These are phyloP conservation scores for Corynorhinus townsendii DNA, from an alignment of 2,113 vertebrate species.

Conservation along the genomic window DNA sequence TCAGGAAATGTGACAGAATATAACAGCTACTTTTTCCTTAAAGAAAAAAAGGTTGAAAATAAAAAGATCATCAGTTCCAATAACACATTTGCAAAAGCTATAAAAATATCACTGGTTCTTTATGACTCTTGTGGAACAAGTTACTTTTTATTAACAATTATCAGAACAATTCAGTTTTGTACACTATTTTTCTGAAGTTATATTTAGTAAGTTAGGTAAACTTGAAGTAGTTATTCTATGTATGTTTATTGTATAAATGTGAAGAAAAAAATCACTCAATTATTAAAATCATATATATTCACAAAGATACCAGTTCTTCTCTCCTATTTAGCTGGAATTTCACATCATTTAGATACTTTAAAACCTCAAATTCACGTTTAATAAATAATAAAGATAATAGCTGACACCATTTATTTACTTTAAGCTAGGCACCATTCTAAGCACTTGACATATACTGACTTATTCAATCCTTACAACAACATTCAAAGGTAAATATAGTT, in stretches of 20 bases:
- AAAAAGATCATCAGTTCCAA: background rate
- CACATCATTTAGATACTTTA: background rate
- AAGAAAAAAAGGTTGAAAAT: background rate
- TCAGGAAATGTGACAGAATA: constrained; percentile 19
- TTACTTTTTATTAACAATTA: background rate
- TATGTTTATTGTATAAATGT: background rate
- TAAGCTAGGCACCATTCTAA: background rate
- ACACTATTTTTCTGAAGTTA: background rate
- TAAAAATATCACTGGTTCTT: background rate
- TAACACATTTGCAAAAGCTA: background rate
- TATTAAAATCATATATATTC: background rate
- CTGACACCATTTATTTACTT: background rate
- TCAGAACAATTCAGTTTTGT: background rate
- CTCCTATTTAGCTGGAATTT: background rate
- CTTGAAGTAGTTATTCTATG: background rate
- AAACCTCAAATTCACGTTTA: constrained; percentile 9
- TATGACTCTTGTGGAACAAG: background rate
- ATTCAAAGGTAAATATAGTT: background rate
- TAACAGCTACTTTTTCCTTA: background rate
- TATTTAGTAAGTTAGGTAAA: background rate
- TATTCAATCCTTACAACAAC: background rate
- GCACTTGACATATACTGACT: background rate
- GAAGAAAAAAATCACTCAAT: background rate
- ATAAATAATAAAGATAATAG: background rate
- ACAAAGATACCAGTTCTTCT: background rate